Percentiles rank a stretch among this genome's conserved stretches.
Evolutionary conservation across 1,140 invertebrate species (phyloP).

Genomic region (Zaprionus vittiger): DNA sequence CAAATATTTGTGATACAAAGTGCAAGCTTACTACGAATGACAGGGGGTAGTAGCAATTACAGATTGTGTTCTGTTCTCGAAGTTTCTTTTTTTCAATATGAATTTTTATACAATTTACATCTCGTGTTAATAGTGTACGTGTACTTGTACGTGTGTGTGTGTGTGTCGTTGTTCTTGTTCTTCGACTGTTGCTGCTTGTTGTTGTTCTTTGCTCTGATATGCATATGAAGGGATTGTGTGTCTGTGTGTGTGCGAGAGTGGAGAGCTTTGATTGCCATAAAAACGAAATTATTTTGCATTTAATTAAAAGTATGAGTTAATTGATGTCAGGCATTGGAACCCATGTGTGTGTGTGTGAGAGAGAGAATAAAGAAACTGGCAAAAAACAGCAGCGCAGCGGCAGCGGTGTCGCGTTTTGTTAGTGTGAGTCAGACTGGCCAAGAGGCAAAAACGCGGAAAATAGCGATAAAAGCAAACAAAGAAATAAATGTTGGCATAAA

Average conservation of each 20-base stretch:
- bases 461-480: slow-evolving; percentile 77
- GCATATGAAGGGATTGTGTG: slow-evolving; percentile 30
- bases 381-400: neutral
- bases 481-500: slow-evolving; percentile 64
- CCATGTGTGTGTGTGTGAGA: slow-evolving; percentile 15
- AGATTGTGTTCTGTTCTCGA: slow-evolving; percentile 59
- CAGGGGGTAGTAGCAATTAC: slow-evolving; percentile 41
- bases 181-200: slow-evolving; percentile 36
- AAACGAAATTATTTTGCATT: slow-evolving; percentile 72
- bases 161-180: slow-evolving; percentile 26
- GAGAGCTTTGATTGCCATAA: slow-evolving; percentile 57
- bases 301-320: slow-evolving; percentile 73
- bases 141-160: slow-evolving; percentile 1
- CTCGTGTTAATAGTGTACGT: slow-evolving; percentile 32
- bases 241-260: slow-evolving; percentile 21
- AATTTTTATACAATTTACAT: slow-evolving; percentile 34
- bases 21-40: slow-evolving; percentile 34
- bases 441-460: slow-evolving; percentile 40
- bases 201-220: slow-evolving; percentile 36
- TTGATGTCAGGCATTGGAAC: slow-evolving; percentile 41
- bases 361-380: slow-evolving; percentile 53
- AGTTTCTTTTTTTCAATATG: slow-evolving; percentile 54
- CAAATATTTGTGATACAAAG: slow-evolving; percentile 70
- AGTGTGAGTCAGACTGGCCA: slow-evolving; percentile 65
- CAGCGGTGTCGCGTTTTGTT: slow-evolving; percentile 32